Evolutionary conservation across 1,140 invertebrate species (phyloP).

Genomic region (Drosophila kurseongensis): DNA sequence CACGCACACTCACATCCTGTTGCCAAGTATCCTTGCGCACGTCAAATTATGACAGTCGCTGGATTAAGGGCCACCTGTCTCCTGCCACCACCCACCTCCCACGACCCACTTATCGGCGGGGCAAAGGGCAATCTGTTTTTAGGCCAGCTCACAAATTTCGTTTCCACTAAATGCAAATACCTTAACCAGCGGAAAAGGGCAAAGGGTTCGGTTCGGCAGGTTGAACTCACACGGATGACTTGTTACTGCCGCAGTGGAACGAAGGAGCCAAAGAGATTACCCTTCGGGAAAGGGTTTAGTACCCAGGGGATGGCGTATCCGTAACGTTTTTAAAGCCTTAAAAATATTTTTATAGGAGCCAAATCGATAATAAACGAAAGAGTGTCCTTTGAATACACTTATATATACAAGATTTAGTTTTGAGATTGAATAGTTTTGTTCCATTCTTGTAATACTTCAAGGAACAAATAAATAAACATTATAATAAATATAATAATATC

Average conservation of each 20-base stretch:
- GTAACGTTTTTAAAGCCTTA: neutral
- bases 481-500: too few relatives aligned
- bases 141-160: slow-evolving; percentile 62
- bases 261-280: slow-evolving; percentile 11
- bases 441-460: too few relatives aligned
- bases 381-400: too few relatives aligned
- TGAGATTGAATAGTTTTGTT: too few relatives aligned
- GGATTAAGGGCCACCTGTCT: slow-evolving; percentile 55
- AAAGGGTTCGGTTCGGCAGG: slow-evolving; percentile 34
- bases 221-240: slow-evolving; percentile 64
- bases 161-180: slow-evolving; percentile 67
- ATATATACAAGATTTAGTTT: too few relatives aligned
- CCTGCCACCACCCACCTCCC: slow-evolving; percentile 15
- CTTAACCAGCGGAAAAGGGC: slow-evolving; percentile 33
- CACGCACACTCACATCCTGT: slow-evolving; percentile 24
- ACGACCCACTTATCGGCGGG: slow-evolving; percentile 56
- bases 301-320: neutral
- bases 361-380: too few relatives aligned
- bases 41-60: slow-evolving; percentile 72
- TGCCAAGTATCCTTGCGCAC: slow-evolving; percentile 46
- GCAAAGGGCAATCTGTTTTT: slow-evolving; percentile 51
- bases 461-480: too few relatives aligned
- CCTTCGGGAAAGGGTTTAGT: slow-evolving; percentile 6
- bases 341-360: slow-evolving; percentile 2
- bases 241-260: slow-evolving; percentile 46